These are phyloP conservation scores for Gymnarchus niloticus DNA, from an alignment of 2,113 vertebrate genomes.

Conservation along the genomic window DNA sequence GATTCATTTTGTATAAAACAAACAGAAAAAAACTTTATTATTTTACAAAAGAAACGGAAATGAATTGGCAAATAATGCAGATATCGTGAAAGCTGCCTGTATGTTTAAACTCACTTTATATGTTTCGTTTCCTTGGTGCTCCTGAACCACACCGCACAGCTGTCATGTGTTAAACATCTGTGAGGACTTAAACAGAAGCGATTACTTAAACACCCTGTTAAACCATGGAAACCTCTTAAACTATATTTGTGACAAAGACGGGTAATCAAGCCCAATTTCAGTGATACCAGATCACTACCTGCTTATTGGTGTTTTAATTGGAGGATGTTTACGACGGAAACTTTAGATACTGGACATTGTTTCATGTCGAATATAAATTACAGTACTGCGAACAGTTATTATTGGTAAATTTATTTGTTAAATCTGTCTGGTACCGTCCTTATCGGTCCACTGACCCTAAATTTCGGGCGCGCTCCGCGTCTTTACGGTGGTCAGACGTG, in stretches of 20 bases:
- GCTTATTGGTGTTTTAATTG: not conserved
- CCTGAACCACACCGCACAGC: not conserved
- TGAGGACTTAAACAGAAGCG: slow-evolving; percentile 24
- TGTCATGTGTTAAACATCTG: slow-evolving; percentile 32
- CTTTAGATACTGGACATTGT: not conserved
- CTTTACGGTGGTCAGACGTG: not conserved
- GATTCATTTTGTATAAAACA: not conserved
- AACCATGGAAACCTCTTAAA: slow-evolving; percentile 27
- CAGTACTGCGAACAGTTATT: not conserved
- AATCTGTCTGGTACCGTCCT: not conserved
- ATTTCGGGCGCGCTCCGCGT: no score
- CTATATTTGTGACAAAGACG: not conserved
- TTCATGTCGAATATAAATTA: not conserved
- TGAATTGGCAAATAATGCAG: not conserved
- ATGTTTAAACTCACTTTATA: not conserved
- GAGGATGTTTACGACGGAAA: slow-evolving; percentile 9
- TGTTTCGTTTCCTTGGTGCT: not conserved
- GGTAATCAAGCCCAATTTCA: not conserved
- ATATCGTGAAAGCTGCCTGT: not conserved
- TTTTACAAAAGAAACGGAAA: not conserved
- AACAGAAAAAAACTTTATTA: not conserved
- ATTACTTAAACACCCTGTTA: slow-evolving; percentile 32
- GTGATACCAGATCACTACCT: slow-evolving; percentile 6
- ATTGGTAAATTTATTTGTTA: not conserved
- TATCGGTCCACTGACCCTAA: not conserved